Conservation (phyloP, 37 sponge, comb jelly and placozoan genomes). For the Dysidea cf. avara region DNA sequence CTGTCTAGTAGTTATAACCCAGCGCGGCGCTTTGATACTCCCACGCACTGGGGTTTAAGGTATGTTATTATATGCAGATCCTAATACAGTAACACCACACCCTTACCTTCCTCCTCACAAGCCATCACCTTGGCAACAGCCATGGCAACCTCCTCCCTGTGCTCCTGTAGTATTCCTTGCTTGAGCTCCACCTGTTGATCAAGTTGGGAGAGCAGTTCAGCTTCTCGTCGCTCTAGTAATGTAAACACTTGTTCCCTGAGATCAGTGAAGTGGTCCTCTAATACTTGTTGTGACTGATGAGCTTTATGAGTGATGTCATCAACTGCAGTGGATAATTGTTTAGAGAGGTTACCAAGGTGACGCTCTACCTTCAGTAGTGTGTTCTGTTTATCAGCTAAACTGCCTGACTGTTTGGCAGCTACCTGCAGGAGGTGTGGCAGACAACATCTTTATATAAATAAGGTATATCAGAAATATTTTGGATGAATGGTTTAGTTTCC, state of each 20-base stretch:
- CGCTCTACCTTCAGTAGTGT: constrained; percentile 39
- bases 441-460: too few species aligned
- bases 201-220: constrained; percentile 51
- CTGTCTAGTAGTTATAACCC: too few species aligned
- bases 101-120: constrained; percentile 69
- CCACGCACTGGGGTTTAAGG: too few species aligned
- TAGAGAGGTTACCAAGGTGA: constrained; percentile 8
- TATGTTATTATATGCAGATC: too few species aligned
- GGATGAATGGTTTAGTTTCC: too few species aligned
- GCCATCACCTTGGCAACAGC: constrained; percentile 52
- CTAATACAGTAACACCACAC: constrained; percentile 6
- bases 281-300: constrained; percentile 44
- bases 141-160: constrained; percentile 64
- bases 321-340: constrained; percentile 7
- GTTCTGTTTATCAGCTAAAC: constrained; percentile 29
- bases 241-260: constrained; percentile 33
- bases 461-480: too few species aligned
- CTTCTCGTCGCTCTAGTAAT: constrained; percentile 67
- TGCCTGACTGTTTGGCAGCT: constrained; percentile 42
- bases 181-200: constrained; percentile 75
- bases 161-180: constrained; percentile 52
- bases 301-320: constrained; percentile 56
- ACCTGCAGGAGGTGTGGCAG: too few species aligned
- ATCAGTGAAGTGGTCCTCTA: constrained; percentile 71
- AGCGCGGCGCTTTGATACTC: too few species aligned